phyloP scores from a whole-genome alignment of 2,113 vertebrate genomes.

The Litocranius walleri region DNA sequence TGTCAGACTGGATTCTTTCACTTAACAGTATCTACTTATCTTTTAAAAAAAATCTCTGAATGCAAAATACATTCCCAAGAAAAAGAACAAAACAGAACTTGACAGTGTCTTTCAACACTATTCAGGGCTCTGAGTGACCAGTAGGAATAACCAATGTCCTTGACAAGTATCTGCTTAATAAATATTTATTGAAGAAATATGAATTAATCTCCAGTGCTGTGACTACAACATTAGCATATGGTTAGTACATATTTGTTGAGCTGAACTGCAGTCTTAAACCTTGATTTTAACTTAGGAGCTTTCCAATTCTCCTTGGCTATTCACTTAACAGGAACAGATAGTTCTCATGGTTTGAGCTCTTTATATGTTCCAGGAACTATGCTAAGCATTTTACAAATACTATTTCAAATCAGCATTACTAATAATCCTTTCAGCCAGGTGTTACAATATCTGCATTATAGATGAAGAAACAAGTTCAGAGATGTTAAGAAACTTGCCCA shows the following conservation, averaged over 20 bases:
- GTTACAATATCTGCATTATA: neutral
- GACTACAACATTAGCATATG: neutral
- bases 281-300: neutral
- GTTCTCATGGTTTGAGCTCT: neutral
- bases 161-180: neutral
- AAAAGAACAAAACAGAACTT: neutral
- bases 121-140: neutral
- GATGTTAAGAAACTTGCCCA: neutral
- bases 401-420: neutral
- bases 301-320: neutral
- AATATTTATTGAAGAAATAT: neutral
- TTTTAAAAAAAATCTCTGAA: neutral
- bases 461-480: neutral
- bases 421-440: neutral
- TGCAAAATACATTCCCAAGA: slow-evolving; percentile 6
- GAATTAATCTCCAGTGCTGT: neutral
- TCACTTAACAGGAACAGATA: neutral
- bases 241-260: neutral
- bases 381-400: neutral
- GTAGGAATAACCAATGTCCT: neutral
- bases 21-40: neutral
- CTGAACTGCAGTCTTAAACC: neutral
- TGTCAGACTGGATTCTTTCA: neutral
- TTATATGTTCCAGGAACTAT: neutral
- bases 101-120: neutral